Evolutionary conservation across 2,113 vertebrate genomes (phyloP).

Genomic region (Tauraco erythrolophus): DNA sequence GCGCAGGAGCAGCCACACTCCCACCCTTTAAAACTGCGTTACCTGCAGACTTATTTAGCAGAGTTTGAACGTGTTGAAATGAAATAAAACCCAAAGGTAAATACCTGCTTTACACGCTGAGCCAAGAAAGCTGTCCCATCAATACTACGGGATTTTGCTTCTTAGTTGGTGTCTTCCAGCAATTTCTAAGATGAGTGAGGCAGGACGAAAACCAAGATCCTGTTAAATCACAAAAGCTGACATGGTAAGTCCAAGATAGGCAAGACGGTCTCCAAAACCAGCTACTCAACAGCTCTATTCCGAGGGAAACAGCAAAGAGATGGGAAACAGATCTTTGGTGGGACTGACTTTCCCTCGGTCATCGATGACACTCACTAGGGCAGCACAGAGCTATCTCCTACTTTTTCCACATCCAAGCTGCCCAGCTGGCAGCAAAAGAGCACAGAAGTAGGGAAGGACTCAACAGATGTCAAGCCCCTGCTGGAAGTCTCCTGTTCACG

Average conservation of each 20-base stretch:
- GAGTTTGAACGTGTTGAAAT: not conserved
- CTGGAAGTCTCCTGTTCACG: not conserved
- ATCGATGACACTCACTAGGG: not conserved
- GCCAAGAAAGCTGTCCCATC: not conserved
- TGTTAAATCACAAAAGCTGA: not conserved
- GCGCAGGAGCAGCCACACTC: not conserved
- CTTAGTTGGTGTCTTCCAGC: not conserved
- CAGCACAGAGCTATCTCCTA: not conserved
- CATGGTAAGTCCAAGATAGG: not conserved
- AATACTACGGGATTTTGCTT: not conserved
- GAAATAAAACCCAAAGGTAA: not conserved
- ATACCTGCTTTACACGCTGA: not conserved
- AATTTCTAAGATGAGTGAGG: not conserved
- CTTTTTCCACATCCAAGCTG: not conserved
- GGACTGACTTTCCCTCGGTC: not conserved
- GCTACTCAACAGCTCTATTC: not conserved
- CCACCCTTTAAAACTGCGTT: not conserved
- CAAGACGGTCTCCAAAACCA: not conserved
- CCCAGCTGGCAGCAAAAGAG: not conserved
- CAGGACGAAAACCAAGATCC: not conserved
- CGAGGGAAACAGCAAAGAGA: not conserved
- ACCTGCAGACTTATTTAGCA: not conserved
- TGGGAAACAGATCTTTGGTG: not conserved
- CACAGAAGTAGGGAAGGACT: not conserved
- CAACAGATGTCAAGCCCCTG: not conserved